These are phyloP conservation scores for Drosophila carrolli DNA, from an alignment of 1,140 invertebrate species.

Conservation along the genomic window DNA sequence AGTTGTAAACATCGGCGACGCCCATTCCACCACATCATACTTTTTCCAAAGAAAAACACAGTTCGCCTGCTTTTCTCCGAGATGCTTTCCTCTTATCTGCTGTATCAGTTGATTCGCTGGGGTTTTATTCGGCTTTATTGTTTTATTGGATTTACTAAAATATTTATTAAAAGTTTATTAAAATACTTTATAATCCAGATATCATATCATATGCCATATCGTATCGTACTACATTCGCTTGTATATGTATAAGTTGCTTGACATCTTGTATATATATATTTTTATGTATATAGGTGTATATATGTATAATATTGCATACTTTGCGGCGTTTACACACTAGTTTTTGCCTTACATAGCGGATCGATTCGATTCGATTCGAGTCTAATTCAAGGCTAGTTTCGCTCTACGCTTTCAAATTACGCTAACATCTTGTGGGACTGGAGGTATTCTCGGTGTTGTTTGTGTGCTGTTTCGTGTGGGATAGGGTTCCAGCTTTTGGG, in stretches of 20 bases:
- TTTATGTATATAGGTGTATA: constrained; percentile 49
- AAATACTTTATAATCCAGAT: constrained; percentile 79
- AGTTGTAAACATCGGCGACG: constrained; percentile 26
- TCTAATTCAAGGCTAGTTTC: constrained; percentile 77
- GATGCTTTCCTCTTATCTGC: not conserved
- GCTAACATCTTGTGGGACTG: constrained; percentile 57
- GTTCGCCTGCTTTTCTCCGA: constrained; percentile 7
- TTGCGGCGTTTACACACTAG: constrained; percentile 77
- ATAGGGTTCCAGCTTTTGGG: constrained; percentile 1
- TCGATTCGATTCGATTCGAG: constrained; percentile 55
- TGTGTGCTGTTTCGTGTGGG: constrained; percentile 9
- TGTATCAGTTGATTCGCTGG: constrained; percentile 21
- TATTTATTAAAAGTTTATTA: constrained; percentile 83
- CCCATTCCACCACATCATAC: not conserved
- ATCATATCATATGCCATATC: constrained; percentile 65
- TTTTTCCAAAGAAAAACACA: constrained; percentile 46
- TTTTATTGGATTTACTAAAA: constrained; percentile 72
- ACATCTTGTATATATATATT: constrained; percentile 57
- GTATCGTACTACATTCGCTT: constrained; percentile 59
- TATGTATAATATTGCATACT: constrained; percentile 79
- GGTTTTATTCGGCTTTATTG: constrained; percentile 26
- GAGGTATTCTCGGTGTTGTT: constrained; percentile 66
- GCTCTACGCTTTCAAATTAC: constrained; percentile 59
- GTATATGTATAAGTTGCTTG: constrained; percentile 51
- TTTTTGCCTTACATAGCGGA: constrained; percentile 46